Conservation (phyloP, 2,113 vertebrate genomes). For the Salvelinus fontinalis region DNA sequence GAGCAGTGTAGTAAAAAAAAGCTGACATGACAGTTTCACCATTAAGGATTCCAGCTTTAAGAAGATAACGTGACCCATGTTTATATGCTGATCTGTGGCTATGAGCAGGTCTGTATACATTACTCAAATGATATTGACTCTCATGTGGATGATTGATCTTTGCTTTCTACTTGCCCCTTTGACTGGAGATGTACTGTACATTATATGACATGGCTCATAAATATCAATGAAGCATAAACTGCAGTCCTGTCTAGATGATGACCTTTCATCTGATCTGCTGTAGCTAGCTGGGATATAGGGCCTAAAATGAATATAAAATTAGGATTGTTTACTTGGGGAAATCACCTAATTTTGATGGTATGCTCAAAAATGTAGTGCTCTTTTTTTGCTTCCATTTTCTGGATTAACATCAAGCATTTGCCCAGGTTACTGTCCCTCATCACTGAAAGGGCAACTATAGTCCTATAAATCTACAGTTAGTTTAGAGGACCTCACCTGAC, state of each 20-base stretch:
- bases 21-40: too few relatives aligned
- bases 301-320: slow-evolving; percentile 1
- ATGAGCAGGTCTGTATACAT: neutral
- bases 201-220: slow-evolving; percentile 34
- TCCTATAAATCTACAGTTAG: neutral
- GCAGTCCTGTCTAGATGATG: neutral
- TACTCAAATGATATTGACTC: neutral
- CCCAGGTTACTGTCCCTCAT: neutral
- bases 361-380: neutral
- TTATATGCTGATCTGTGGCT: neutral
- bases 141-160: neutral
- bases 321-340: neutral
- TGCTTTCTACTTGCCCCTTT: slow-evolving; percentile 3
- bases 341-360: neutral
- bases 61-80: too few relatives aligned
- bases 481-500: neutral
- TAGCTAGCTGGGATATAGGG: too few relatives aligned
- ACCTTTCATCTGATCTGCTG: too few relatives aligned
- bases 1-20: too few relatives aligned
- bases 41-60: too few relatives aligned
- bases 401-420: neutral
- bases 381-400: neutral
- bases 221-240: neutral
- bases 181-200: slow-evolving; percentile 26
- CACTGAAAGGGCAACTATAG: neutral